A percentile compares a stretch with the other conserved stretches of the same genome.
These are phyloP conservation scores for Mus pahari DNA, from an alignment of 2,113 vertebrate species.

Conservation along the genomic window DNA sequence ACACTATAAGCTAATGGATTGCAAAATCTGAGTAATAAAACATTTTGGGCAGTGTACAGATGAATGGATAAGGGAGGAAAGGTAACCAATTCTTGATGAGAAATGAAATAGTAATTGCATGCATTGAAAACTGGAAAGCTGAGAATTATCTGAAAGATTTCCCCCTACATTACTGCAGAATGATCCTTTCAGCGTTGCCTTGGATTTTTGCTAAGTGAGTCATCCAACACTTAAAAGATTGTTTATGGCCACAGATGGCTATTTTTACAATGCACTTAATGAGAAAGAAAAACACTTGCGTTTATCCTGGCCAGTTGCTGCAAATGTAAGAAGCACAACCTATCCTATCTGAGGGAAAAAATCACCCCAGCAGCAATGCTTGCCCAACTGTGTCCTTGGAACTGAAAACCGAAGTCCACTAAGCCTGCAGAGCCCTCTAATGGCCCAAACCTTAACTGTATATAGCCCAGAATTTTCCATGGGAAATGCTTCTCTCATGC, in stretches of 20 bases:
- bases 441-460: slow-evolving; percentile 25
- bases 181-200: neutral
- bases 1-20: neutral
- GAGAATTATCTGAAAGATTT: neutral
- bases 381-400: neutral
- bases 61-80: neutral
- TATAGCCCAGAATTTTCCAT: neutral
- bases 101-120: neutral
- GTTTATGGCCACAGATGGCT: neutral
- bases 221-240: neutral
- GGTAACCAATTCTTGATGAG: neutral
- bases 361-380: neutral
- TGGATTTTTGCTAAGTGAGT: neutral
- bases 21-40: neutral
- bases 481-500: neutral
- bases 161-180: neutral
- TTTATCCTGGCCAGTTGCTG: slow-evolving; percentile 26
- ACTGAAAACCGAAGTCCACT: neutral
- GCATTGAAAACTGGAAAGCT: neutral
- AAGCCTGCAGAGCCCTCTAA: slow-evolving; percentile 54
- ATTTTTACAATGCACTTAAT: slow-evolving; percentile 38
- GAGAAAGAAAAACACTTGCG: slow-evolving; percentile 16
- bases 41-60: neutral
- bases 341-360: neutral
- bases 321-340: neutral